phyloP scores from a whole-genome alignment of 1,140 invertebrate genomes.

The Trichonephila clavata region DNA sequence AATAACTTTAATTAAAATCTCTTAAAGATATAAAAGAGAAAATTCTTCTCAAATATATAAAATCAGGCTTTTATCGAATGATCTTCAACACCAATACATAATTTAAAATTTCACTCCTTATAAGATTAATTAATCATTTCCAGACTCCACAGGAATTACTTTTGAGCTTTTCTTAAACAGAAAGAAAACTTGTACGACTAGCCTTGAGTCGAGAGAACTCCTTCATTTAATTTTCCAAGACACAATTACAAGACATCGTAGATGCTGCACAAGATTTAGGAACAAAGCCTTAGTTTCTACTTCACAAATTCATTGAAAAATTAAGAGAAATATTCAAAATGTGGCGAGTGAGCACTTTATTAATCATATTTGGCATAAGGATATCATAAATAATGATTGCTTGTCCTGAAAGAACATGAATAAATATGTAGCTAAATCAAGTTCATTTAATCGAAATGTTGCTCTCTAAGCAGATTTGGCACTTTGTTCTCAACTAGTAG shows the following conservation, averaged over 20 bases:
- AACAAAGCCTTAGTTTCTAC: not conserved
- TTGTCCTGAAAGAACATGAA: constrained; percentile 21
- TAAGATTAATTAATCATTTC: too few relatives aligned
- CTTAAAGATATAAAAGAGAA: too few relatives aligned
- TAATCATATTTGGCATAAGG: constrained; percentile 1
- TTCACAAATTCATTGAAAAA: constrained; percentile 40
- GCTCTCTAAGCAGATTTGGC: constrained; percentile 65
- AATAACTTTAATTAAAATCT: too few relatives aligned
- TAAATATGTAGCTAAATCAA: constrained; percentile 58
- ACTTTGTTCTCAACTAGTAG: constrained; percentile 62
- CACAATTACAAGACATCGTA: not conserved
- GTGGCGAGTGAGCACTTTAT: not conserved
- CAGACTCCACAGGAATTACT: too few relatives aligned
- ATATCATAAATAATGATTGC: constrained; percentile 32
- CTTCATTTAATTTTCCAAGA: not conserved
- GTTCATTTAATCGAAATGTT: constrained; percentile 66
- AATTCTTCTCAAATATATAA: too few relatives aligned
- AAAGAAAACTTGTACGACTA: too few relatives aligned
- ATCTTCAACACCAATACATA: too few relatives aligned
- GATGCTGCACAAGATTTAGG: not conserved
- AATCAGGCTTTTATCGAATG: too few relatives aligned
- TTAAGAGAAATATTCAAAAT: not conserved
- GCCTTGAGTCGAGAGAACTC: too few relatives aligned
- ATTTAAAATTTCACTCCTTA: too few relatives aligned
- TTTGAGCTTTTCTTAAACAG: too few relatives aligned